Conservation (phyloP, 2,797 vertebrate genomes). For the Sarcophilus harrisii region DNA sequence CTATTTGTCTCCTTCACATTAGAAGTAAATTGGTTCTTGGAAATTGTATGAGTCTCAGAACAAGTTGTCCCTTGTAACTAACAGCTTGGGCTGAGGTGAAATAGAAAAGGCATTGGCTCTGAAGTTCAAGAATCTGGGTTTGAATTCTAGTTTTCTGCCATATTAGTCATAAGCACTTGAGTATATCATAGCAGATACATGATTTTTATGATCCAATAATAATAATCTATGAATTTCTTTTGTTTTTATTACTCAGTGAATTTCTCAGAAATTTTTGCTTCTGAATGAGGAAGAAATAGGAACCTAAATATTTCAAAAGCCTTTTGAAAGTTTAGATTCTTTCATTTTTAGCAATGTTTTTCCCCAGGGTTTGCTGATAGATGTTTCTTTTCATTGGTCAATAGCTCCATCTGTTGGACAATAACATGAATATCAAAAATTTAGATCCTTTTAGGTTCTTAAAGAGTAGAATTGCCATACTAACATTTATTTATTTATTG, state of each 20-base stretch:
- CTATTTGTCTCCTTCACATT: not conserved
- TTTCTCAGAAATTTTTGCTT: conserved; percentile 20
- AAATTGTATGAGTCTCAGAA: not conserved
- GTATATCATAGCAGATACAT: not conserved
- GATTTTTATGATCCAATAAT: not conserved
- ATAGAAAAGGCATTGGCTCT: not conserved
- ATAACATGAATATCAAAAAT: not conserved
- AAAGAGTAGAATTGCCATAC: not conserved
- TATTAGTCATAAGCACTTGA: not conserved
- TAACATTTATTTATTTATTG: not conserved
- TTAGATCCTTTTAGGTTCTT: not conserved
- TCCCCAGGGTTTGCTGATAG: not conserved
- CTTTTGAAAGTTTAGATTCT: not conserved
- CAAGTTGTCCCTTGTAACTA: not conserved
- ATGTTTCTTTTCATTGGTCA: not conserved
- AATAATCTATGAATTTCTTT: not conserved
- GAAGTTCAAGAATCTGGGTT: not conserved
- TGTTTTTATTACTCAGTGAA: conserved; percentile 32
- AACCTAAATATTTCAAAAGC: conserved; percentile 2
- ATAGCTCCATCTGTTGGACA: conserved; percentile 63
- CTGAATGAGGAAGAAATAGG: not conserved
- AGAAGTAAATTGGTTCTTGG: not conserved
- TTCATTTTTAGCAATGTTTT: not conserved
- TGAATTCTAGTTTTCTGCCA: not conserved
- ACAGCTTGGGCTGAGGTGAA: not conserved